Percentiles rank a stretch among this genome's conserved stretches.
Conservation (phyloP, 2,113 vertebrate species). For the Suricata suricatta region DNA sequence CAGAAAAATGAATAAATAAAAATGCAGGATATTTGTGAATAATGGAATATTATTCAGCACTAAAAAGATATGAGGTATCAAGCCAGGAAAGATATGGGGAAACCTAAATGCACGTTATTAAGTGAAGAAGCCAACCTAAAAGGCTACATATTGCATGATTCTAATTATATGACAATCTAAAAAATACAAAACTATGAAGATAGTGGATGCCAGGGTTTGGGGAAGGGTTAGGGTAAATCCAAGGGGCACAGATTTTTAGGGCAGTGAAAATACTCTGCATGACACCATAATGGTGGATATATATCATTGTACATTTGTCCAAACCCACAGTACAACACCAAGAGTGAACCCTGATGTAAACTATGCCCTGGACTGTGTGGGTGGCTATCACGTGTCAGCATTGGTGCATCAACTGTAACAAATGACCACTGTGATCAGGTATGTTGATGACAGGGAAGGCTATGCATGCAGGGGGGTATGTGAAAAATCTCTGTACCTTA, state of each 20-base stretch:
- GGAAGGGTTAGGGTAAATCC: background rate
- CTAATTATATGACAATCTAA: background rate
- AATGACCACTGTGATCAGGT: background rate
- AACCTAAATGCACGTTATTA: background rate
- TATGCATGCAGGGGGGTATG: background rate
- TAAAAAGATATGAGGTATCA: background rate
- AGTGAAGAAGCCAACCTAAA: background rate
- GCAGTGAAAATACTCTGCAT: background rate
- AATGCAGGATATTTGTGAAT: background rate
- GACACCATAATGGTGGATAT: background rate
- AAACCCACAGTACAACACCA: background rate
- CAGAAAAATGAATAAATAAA: background rate
- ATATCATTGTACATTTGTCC: background rate
- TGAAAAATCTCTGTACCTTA: background rate
- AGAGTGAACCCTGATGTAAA: background rate
- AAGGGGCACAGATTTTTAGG: background rate
- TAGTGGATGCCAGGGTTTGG: background rate
- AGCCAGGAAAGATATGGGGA: background rate
- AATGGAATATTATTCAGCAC: background rate
- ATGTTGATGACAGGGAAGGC: background rate
- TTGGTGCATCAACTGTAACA: background rate
- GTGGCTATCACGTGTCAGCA: background rate
- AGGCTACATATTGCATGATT: background rate
- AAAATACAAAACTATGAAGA: background rate
- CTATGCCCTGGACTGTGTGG: background rate